These are phyloP conservation scores for Sinocyclocheilus rhinocerous DNA, from an alignment of 2,113 vertebrate species.

Conservation along the genomic window DNA sequence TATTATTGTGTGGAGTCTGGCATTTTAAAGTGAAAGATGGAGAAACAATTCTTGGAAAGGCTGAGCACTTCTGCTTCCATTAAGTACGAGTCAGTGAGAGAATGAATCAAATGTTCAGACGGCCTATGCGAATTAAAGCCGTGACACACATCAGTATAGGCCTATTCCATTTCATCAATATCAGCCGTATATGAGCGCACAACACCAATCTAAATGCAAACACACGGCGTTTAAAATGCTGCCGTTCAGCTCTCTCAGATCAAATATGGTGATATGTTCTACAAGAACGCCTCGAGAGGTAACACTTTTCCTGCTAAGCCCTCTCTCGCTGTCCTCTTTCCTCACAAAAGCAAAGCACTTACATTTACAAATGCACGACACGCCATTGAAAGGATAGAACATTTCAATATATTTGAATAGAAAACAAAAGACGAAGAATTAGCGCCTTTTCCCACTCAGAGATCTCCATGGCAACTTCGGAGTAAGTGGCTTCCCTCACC, in stretches of 20 bases:
- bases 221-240: background rate
- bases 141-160: slow-evolving; percentile 19
- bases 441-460: background rate
- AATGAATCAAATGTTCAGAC: background rate
- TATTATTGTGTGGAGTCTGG: slow-evolving; percentile 22
- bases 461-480: slow-evolving; percentile 50
- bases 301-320: background rate
- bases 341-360: slow-evolving; percentile 28
- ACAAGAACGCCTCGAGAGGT: background rate
- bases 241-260: slow-evolving; percentile 19
- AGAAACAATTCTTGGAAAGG: slow-evolving; percentile 14
- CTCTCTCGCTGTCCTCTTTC: background rate
- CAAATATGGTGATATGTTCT: slow-evolving; percentile 25
- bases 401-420: slow-evolving; percentile 46
- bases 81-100: background rate
- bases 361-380: background rate
- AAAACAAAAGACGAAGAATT: slow-evolving; percentile 46
- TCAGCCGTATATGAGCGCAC: background rate
- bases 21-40: slow-evolving; percentile 26
- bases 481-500: slow-evolving; percentile 22
- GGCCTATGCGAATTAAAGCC: slow-evolving; percentile 25
- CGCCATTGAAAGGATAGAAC: background rate
- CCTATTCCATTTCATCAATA: background rate
- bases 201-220: slow-evolving; percentile 33
- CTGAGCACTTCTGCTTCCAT: slow-evolving; percentile 19